Percentiles rank a stretch among this genome's conserved stretches.
These are phyloP conservation scores for Agrenia bidenticulata DNA, from an alignment of 2,888 invertebrate species.

Conservation along the genomic window DNA sequence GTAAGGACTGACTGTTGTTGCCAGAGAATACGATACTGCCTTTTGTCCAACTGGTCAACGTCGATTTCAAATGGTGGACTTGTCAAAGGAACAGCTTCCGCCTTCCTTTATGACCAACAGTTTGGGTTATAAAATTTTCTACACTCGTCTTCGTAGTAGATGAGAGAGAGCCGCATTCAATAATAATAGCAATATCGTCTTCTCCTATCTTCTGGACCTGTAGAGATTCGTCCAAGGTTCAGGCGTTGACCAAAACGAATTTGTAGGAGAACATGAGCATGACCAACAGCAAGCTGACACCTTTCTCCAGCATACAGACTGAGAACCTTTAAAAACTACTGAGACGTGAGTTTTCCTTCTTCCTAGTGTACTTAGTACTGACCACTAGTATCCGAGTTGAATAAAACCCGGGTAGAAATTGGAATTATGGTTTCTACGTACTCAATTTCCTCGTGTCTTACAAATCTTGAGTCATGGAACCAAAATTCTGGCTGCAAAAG, in stretches of 20 bases:
- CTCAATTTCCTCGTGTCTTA: background rate
- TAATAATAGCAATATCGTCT: conserved; percentile 2
- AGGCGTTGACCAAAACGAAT: no score
- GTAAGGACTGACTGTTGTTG: background rate
- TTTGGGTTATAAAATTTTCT: conserved; percentile 19
- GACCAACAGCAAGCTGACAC: no score
- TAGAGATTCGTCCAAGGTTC: no score
- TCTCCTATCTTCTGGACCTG: no score
- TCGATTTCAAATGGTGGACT: no score
- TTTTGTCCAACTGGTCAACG: no score
- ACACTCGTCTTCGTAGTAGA: background rate
- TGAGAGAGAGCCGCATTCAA: conserved; percentile 16
- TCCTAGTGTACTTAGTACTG: background rate
- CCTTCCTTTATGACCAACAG: conserved; percentile 13
- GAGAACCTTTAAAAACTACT: background rate
- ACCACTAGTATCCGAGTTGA: background rate
- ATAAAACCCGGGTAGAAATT: background rate
- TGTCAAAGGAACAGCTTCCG: no score
- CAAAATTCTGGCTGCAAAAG: background rate
- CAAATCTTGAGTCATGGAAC: background rate
- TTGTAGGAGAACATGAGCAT: no score
- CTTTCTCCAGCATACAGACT: background rate
- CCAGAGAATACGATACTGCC: no score
- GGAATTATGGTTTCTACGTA: background rate
- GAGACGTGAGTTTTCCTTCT: conserved; percentile 3